A percentile compares a stretch with the other conserved stretches of the same genome.
Conservation (phyloP, 2,797 vertebrate species). For the Micropoecilia bifurca region DNA sequence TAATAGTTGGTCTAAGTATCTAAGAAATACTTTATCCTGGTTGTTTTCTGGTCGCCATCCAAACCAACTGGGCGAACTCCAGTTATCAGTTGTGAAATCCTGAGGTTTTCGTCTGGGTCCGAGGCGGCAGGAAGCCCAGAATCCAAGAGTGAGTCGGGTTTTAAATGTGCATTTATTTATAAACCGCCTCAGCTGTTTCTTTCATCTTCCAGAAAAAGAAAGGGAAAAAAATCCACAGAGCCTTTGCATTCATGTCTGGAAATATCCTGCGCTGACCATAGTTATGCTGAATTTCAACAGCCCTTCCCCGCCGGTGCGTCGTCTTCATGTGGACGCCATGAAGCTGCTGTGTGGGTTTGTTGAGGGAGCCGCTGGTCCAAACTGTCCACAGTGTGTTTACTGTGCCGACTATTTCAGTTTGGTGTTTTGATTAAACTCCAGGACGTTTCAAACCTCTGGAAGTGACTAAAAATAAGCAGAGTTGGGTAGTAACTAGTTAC, state of each 20-base stretch:
- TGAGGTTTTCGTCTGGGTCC: conserved; percentile 58
- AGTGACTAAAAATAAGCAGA: background rate
- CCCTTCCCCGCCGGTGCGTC: conserved; percentile 53
- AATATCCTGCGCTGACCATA: conserved; percentile 84
- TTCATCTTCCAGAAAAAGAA: conserved; percentile 77
- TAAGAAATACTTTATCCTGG: background rate
- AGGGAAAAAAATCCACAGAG: conserved; percentile 66
- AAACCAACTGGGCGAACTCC: conserved; percentile 28
- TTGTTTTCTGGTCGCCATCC: conserved; percentile 7
- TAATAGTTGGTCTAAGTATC: background rate
- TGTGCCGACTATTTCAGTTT: conserved; percentile 3
- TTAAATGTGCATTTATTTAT: conserved; percentile 85
- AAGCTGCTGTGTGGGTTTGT: conserved; percentile 31
- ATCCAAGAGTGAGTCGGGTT: conserved; percentile 74
- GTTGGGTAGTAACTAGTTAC: background rate
- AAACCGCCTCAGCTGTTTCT: conserved; percentile 86
- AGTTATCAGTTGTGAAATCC: conserved; percentile 66
- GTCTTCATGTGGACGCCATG: conserved; percentile 34
- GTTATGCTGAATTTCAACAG: conserved; percentile 80
- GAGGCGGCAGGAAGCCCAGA: conserved; percentile 64
- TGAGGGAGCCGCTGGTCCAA: conserved; percentile 11
- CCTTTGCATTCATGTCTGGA: conserved; percentile 82
- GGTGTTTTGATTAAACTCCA: background rate
- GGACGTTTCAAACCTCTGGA: background rate
- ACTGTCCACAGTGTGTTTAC: conserved; percentile 15